A percentile compares a stretch with the other conserved stretches of the same genome.
Evolutionary conservation across 2,888 invertebrate species (phyloP).

Genomic region (Oithona nana): DNA sequence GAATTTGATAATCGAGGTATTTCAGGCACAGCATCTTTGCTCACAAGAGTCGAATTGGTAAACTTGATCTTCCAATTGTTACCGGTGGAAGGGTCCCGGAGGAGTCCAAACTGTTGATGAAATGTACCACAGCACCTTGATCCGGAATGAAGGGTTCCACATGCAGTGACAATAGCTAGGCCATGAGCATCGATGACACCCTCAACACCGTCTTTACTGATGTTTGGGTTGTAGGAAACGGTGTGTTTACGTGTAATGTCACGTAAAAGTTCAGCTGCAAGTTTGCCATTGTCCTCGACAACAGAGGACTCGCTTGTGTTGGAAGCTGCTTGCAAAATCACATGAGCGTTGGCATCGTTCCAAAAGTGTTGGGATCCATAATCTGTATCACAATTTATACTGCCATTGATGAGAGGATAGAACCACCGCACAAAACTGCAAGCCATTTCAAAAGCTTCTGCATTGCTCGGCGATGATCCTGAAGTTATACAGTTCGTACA

Average conservation of each 20-base stretch:
- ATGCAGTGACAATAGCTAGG: conserved; percentile 38
- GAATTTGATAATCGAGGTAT: neutral
- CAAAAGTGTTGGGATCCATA: conserved; percentile 37
- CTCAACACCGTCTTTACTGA: conserved; percentile 35
- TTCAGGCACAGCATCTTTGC: neutral
- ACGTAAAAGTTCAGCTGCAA: neutral
- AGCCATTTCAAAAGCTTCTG: conserved; percentile 19
- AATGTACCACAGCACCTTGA: conserved; percentile 39
- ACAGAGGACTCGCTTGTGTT: neutral
- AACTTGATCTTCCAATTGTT: conserved; percentile 48
- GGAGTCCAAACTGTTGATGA: conserved; percentile 42
- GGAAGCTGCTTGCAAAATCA: conserved; percentile 21
- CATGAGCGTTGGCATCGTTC: conserved; percentile 30
- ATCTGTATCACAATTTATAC: conserved; percentile 22
- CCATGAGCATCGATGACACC: conserved; percentile 42
- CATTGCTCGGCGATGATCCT: neutral
- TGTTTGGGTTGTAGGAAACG: conserved; percentile 41
- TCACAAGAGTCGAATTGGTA: conserved; percentile 25
- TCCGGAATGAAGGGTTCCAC: conserved; percentile 41
- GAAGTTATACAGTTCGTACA: neutral
- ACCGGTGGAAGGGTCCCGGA: conserved; percentile 39
- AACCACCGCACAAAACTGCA: conserved; percentile 20
- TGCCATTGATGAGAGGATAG: conserved; percentile 18
- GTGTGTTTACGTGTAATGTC: conserved; percentile 23
- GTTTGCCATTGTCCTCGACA: neutral